Evolutionary conservation across 2,888 invertebrate genomes (phyloP), one percentile per base, ranked within the genome.

Genomic region (Hyles lineata): DNA sequence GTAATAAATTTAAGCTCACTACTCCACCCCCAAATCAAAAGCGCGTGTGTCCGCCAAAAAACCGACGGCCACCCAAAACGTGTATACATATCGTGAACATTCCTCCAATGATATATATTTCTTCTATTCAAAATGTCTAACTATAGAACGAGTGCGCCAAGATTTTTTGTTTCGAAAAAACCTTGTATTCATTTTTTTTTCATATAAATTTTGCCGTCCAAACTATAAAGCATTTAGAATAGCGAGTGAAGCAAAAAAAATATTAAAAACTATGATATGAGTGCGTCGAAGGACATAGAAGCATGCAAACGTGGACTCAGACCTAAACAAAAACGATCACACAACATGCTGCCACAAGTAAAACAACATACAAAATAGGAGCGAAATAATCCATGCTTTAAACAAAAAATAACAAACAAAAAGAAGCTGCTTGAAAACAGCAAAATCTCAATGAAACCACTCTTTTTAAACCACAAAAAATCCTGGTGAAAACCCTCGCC

Each of bases 271-370:
- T 93, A 93, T 93, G 92, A 93, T 90, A 90, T 93, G 86, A 88
- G 92, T 94, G 94, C 92, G 90, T 86, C 87, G 90, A 91, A 93
- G 92, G 92, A 92, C 92, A 92, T 76, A 89, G 89, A 89, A 87
- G 79, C 93, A 92, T 93, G 91, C 93, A 81, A 70, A 76, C 74
- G 77, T 83, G 82, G 82, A 83, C 78, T 67, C 43, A 85, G 86
- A 62, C 52, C 52, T 60, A 25, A 83, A 87, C 82, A 86, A 83
- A 77, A 76, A 74, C 76, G 76, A 77, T 73, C 70, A 72, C 70
- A 73, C 77, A 58, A 58, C 83, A 84, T 86, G 86, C 84, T 79
- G 77, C 80, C 78, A 82, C 75, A 80, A 79, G 77, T 77, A 79
- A 72, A 80, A 74, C 78, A 82, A 76, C 72, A 71, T 70, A 76